Evolutionary conservation across 2,113 vertebrate genomes (phyloP).

Genomic region (Syngnathus scovelli): DNA sequence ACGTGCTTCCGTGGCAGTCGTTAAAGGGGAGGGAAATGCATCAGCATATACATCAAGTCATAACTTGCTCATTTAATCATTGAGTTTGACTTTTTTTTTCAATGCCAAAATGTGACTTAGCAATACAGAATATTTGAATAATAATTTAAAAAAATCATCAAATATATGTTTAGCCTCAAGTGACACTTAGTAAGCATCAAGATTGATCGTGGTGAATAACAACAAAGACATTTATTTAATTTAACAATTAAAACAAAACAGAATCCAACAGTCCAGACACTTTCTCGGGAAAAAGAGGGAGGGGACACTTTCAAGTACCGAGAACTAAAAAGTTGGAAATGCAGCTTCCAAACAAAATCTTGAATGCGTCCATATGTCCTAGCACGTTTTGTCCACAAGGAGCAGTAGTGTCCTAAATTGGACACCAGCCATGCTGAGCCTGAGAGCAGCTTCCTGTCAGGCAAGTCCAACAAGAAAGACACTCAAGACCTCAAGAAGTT

Average conservation of each 20-base stretch:
- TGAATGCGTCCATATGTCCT: background rate
- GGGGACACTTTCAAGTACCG: background rate
- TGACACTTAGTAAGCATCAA: no score
- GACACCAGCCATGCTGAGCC: background rate
- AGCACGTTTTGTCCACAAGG: background rate
- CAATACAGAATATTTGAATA: no score
- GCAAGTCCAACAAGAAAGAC: background rate
- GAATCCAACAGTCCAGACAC: background rate
- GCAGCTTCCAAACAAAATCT: background rate
- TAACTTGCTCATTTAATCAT: no score
- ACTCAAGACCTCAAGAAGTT: background rate
- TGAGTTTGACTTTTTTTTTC: no score
- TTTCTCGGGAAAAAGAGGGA: background rate
- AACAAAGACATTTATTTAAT: background rate
- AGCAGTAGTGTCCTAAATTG: background rate
- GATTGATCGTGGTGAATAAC: background rate
- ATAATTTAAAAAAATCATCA: no score
- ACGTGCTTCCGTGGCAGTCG: no score
- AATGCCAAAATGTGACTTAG: no score
- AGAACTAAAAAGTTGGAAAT: background rate
- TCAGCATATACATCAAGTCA: no score
- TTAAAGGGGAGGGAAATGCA: no score
- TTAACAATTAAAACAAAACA: constrained; percentile 1
- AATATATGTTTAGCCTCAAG: no score
- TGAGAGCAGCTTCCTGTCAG: background rate